Conservation (phyloP, 2,797 vertebrate species). For the Todus mexicanus region DNA sequence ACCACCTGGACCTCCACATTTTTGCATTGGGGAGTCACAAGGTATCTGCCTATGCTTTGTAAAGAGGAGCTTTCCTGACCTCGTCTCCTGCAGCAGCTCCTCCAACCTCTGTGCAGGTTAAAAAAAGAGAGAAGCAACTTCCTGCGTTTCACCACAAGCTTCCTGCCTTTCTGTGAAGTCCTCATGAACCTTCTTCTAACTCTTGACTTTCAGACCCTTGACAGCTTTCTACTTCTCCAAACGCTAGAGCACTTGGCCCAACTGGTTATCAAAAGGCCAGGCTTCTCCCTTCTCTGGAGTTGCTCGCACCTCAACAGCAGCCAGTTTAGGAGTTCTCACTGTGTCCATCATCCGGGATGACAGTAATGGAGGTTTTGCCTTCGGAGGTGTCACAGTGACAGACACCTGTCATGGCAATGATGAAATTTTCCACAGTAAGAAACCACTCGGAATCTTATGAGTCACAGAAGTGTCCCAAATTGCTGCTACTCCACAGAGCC, state of each 20-base stretch:
- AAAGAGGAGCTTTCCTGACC: not conserved
- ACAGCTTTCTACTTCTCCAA: not conserved
- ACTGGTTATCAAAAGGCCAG: not conserved
- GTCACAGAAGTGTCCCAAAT: not conserved
- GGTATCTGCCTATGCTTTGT: not conserved
- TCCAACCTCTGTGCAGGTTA: not conserved
- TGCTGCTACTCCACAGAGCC: not conserved
- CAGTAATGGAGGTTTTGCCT: not conserved
- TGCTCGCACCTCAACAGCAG: not conserved
- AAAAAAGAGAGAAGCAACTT: not conserved
- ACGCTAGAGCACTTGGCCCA: not conserved
- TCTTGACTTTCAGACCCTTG: not conserved
- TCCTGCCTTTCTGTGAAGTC: conserved; percentile 1
- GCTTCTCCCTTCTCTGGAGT: not conserved
- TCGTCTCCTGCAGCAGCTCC: not conserved
- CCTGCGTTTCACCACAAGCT: conserved; percentile 34
- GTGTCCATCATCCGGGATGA: not conserved
- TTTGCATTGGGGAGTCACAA: not conserved
- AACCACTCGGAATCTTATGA: not conserved
- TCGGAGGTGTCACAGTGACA: not conserved
- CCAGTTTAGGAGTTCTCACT: not conserved
- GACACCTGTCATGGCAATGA: not conserved
- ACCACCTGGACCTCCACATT: not conserved
- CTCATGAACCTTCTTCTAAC: not conserved
- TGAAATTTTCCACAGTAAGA: not conserved